Percentiles rank a stretch among this genome's conserved stretches.
Evolutionary conservation across 2,113 vertebrate species (phyloP).

Genomic region (Archocentrus centrarchus): DNA sequence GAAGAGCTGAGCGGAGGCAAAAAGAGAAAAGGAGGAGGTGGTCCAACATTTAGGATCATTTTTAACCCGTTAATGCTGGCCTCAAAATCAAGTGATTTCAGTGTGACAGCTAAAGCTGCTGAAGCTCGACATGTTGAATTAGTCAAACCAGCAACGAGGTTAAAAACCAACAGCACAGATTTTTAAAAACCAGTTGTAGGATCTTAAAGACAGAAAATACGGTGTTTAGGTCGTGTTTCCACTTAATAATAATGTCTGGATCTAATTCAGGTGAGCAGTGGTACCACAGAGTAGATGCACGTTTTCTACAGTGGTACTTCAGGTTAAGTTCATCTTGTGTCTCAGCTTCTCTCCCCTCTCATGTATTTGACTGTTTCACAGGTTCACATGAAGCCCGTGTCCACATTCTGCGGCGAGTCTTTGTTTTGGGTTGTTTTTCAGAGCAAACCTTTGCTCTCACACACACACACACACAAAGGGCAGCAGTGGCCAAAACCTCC

Average conservation of each 20-base stretch:
- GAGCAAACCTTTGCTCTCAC: not conserved
- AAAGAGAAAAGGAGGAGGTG: not conserved
- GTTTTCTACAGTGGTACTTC: no score
- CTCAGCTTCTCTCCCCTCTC: no score
- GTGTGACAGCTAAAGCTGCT: not conserved
- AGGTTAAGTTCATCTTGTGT: no score
- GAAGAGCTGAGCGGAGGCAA: not conserved
- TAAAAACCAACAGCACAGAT: not conserved
- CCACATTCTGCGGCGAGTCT: not conserved
- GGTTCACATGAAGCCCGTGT: not conserved
- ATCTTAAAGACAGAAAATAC: not conserved
- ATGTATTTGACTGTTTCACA: not conserved
- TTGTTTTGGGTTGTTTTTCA: not conserved
- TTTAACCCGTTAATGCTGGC: not conserved
- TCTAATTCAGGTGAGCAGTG: not conserved
- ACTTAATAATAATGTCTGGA: not conserved
- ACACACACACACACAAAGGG: not conserved
- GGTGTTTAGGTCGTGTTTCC: not conserved
- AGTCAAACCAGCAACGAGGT: not conserved
- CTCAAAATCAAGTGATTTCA: not conserved
- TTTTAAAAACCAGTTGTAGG: no score
- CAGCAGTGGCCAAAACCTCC: not conserved
- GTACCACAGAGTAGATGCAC: no score
- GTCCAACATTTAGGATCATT: rapidly evolving
- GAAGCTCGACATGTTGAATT: not conserved